Evolutionary conservation across 2,888 invertebrate genomes (phyloP), one percentile per base, ranked within the genome.

Genomic region (Alloscopus bannaensis): DNA sequence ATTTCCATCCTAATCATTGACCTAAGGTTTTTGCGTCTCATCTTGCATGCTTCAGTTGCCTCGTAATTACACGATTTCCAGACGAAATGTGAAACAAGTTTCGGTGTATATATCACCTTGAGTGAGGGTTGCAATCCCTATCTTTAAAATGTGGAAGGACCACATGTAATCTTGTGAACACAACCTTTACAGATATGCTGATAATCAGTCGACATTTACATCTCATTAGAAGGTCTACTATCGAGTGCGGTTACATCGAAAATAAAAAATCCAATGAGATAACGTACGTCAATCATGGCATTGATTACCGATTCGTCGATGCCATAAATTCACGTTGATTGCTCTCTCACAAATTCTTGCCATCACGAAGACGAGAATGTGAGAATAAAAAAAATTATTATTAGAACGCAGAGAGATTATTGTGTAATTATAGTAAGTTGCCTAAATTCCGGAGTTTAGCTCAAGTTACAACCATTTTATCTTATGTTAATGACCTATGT

Each of bases 271-370:
- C 36, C 36, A 13, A 36, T 36, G 8, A 36, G 13, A 8, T 36
- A 36, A 16, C 18, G 45, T 45, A 45, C 62, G 62, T 62, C 62
- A 62, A 42, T 62, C 20, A 40, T 40, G 40, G 24, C 62, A 62
- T 62, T 62, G 62, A 36, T 60, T 60, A 1, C 29, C 29, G 8
- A 6, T 57, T 26, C 57, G 28, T 28, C 26, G 26, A 28, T 57
- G 29, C 18, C 45, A 11, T 45, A 13, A 36, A 45, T 11, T 16
- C 45, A n/a, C n/a, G n/a, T n/a, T n/a, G n/a, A n/a, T n/a, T n/a
- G n/a, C n/a, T n/a, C 18, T 45, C 45, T 16, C 45, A 45, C 13
- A 16, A 3, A 45, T 45, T 45, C 13, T 18, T 45, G n/a, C 45
- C n/a, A 45, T 16, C 18, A 4, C 45, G 13, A 45, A 4, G 18